Conservation (phyloP, 2,888 invertebrate genomes). For the Troides aeacus region DNA sequence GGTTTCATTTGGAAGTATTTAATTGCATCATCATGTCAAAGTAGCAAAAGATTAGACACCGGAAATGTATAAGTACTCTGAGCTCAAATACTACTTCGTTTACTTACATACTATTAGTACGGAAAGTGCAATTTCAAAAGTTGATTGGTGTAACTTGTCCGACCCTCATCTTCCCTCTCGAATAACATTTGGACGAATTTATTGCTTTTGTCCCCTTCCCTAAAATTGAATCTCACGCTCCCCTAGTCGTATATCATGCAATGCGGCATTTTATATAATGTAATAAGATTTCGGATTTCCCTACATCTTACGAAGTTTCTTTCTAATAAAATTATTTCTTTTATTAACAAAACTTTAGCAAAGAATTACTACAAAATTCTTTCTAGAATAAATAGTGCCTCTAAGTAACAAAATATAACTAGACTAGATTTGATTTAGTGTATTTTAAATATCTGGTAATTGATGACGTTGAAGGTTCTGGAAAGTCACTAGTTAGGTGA, state of each 20-base stretch:
- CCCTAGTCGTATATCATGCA: not conserved
- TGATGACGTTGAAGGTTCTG: too few species aligned
- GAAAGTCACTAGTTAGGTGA: not conserved
- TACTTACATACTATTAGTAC: not conserved
- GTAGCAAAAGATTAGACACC: too few species aligned
- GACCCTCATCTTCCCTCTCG: not conserved
- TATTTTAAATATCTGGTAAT: too few species aligned
- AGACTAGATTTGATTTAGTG: too few species aligned
- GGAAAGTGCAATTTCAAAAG: not conserved
- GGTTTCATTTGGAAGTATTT: too few species aligned
- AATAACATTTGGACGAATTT: not conserved
- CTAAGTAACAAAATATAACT: not conserved
- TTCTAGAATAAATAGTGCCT: too few species aligned
- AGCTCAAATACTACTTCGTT: too few species aligned
- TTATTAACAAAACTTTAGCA: not conserved
- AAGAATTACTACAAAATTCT: too few species aligned
- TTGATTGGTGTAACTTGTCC: not conserved
- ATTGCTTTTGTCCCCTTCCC: slow-evolving; percentile 2
- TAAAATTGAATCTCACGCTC: not conserved
- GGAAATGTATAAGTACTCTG: too few species aligned
- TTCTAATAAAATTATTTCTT: too few species aligned
- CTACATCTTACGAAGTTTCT: not conserved
- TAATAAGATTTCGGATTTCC: not conserved
- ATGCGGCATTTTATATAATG: not conserved
- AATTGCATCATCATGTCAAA: too few species aligned